phyloP scores from a whole-genome alignment of 2,888 invertebrate species.

The Watsonalla cultraria region DNA sequence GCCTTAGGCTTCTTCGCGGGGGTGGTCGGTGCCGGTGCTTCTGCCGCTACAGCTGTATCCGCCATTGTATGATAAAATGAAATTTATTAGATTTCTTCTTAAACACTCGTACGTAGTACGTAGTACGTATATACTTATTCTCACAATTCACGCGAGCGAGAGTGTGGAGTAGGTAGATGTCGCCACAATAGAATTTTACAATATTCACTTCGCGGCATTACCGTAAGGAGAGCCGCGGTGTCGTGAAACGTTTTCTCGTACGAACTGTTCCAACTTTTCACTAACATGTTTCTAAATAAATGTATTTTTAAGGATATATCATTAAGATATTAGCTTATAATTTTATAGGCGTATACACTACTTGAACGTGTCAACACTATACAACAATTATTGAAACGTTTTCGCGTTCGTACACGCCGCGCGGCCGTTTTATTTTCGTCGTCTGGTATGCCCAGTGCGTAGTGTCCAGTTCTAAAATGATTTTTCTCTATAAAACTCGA shows the following conservation, averaged over 20 bases:
- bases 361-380: too few relatives aligned
- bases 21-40: conserved; percentile 17
- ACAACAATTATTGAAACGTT: too few relatives aligned
- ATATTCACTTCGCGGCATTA: conserved; percentile 2
- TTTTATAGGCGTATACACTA: too few relatives aligned
- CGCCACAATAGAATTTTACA: background rate
- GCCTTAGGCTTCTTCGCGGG: conserved; percentile 12
- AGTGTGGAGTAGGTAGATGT: background rate
- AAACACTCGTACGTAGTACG: too few relatives aligned
- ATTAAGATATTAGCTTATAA: too few relatives aligned
- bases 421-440: too few relatives aligned
- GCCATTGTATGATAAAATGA: conserved; percentile 19
- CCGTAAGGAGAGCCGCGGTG: conserved; percentile 9
- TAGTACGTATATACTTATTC: too few relatives aligned
- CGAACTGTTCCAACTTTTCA: conserved; percentile 15
- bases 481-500: background rate
- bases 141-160: too few relatives aligned
- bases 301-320: background rate
- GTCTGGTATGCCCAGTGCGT: too few relatives aligned
- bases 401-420: too few relatives aligned
- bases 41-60: conserved; percentile 37
- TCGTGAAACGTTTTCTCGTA: conserved; percentile 11
- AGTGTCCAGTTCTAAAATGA: too few relatives aligned
- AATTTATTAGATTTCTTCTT: too few relatives aligned
- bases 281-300: conserved; percentile 15